Conservation (phyloP, 2,113 vertebrate genomes). For the Pelvicachromis taeniatus region DNA sequence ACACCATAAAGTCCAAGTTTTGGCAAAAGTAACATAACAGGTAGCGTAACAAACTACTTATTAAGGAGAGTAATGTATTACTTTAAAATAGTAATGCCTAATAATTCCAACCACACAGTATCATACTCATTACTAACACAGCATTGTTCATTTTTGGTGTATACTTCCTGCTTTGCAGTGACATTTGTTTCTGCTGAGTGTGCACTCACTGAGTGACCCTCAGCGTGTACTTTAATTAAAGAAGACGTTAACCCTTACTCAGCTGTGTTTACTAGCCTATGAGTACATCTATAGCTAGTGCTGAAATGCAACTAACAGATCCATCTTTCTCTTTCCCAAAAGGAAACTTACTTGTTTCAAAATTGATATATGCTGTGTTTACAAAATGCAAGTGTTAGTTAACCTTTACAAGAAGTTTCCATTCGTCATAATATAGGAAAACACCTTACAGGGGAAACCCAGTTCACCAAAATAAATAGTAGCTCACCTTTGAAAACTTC, state of each 20-base stretch:
- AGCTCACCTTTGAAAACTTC: not conserved
- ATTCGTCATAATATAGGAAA: not conserved
- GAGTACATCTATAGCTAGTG: not conserved
- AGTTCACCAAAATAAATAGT: accelerated
- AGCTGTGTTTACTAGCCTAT: not conserved
- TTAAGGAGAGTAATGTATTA: not conserved
- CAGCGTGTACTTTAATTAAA: not conserved
- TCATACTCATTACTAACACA: not conserved
- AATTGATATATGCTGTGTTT: not conserved
- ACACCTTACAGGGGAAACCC: not conserved
- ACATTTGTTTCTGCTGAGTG: not conserved
- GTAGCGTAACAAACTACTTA: accelerated
- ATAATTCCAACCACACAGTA: not conserved
- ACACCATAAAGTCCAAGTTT: not conserved
- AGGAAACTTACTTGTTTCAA: not conserved
- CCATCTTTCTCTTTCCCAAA: not conserved
- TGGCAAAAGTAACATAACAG: accelerated
- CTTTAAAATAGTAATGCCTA: not conserved
- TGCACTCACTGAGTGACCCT: not conserved
- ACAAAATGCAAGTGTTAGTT: not conserved
- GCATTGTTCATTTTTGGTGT: not conserved
- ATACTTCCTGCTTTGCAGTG: not conserved
- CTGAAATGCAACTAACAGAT: not conserved
- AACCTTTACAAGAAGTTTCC: not conserved
- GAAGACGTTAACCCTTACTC: not conserved